These are phyloP conservation scores for Cebidichthys violaceus DNA, from an alignment of 2,113 vertebrate species.

Conservation along the genomic window DNA sequence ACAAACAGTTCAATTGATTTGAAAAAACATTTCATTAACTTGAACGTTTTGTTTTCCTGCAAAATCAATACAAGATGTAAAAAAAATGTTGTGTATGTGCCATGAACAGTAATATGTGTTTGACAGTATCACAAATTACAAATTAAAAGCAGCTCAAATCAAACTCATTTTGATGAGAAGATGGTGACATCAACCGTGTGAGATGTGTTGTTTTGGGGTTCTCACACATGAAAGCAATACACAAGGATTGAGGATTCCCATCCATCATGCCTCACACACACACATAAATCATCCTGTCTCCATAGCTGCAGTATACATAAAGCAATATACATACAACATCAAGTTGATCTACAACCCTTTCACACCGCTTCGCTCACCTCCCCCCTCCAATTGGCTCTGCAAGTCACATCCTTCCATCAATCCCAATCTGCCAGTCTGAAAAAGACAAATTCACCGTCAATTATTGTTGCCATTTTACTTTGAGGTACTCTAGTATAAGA, in stretches of 20 bases:
- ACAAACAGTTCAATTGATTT: neutral
- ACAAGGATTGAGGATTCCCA: constrained; percentile 25
- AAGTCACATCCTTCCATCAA: constrained; percentile 56
- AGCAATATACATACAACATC: constrained; percentile 56
- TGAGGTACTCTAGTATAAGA: neutral
- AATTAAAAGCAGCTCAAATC: neutral
- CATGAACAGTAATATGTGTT: neutral
- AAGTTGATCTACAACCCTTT: constrained; percentile 57
- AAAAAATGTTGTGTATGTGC: neutral
- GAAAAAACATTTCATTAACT: no score
- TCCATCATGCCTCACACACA: constrained; percentile 36
- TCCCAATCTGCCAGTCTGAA: constrained; percentile 24
- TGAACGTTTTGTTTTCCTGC: neutral
- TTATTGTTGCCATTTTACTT: constrained; percentile 27
- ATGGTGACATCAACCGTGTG: constrained; percentile 11
- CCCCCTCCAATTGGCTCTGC: constrained; percentile 42
- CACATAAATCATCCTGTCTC: constrained; percentile 51
- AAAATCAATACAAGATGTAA: neutral
- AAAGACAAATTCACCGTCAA: constrained; percentile 35
- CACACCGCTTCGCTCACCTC: constrained; percentile 20
- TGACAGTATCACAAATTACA: neutral
- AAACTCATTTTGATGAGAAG: constrained; percentile 41
- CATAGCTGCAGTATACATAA: constrained; percentile 31
- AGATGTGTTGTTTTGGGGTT: constrained; percentile 32
- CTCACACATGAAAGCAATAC: constrained; percentile 26